Evolutionary conservation across 1,140 invertebrate species (phyloP), one percentile per base, ranked within the genome.

Genomic region (Diuraphis noxia): DNA sequence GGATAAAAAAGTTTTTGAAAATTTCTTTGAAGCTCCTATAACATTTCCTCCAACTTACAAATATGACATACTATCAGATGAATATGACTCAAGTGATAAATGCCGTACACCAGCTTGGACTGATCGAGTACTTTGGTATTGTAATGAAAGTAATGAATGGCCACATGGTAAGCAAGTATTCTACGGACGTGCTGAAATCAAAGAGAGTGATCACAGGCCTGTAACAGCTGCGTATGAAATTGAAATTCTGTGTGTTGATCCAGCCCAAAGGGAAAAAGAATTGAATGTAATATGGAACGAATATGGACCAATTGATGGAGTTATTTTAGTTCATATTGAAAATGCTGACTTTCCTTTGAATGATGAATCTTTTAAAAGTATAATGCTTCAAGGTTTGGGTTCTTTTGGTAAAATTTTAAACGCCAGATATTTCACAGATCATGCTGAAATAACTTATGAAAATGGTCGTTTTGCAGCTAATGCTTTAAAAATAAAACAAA

Each of bases 31-130:
- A 95, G 99, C 98, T 2, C 96, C 96, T 43, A 97, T 99, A 36
- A 96, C 95, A 87, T 99, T 99, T 94, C 95, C 97, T 38, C 99
- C 99, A 5, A 99, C 99, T 1, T 99, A 99, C 93, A 99, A 99
- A 94, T 99, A 99, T 94, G 99, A 99, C 95, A 94, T 99, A 56
- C 99, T 99, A 94, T 99, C 98, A 93, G 98, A 99, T 94, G 98
- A 99, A 95, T 99, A 99, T 94, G 99, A 99, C 94, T 99, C 99
- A 0, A 99, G 98, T 94, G 99, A 99, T 94, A 99, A 99, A 94
- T 97, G 96, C 93, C 95, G 99, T 84, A 97, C 98, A 49, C 99
- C 99, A 1, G 99, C 99, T 3, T 99, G 98, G 98, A 99, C 99
- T 1, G 99, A 99, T 94, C 94, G 99, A 92, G 95, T 99, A 79